Evolutionary conservation across 2,113 vertebrate species (phyloP).

Genomic region (Phylloscopus trochiloides): DNA sequence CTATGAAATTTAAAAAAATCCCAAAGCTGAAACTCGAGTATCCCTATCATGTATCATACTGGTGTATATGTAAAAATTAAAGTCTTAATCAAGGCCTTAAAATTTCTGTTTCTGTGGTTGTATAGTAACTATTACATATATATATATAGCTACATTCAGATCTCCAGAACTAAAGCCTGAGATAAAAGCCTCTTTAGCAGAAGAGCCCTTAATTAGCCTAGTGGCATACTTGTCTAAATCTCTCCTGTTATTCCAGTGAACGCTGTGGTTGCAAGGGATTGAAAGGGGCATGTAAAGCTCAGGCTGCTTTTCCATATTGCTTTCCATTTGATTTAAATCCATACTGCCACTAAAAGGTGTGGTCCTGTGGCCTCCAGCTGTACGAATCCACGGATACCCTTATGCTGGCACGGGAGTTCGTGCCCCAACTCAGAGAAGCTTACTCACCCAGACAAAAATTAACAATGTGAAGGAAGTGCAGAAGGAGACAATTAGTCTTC

Average conservation of each 20-base stretch:
- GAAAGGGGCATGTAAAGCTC: not conserved
- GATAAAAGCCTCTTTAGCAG: constrained; percentile 14
- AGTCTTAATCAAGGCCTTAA: not conserved
- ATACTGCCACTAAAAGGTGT: not conserved
- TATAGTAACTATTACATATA: not conserved
- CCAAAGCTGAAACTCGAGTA: not conserved
- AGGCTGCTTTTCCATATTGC: not conserved
- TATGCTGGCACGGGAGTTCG: not conserved
- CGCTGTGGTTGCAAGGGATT: not conserved
- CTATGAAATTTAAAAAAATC: not conserved
- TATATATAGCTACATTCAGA: not conserved
- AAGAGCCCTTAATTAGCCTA: constrained; percentile 10
- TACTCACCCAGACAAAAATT: not conserved
- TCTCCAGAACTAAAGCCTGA: not conserved
- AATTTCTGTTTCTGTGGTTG: not conserved
- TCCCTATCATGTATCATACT: not conserved
- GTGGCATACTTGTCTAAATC: not conserved
- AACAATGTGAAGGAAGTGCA: not conserved
- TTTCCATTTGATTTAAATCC: not conserved
- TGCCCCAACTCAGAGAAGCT: not conserved
- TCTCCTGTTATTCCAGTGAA: not conserved
- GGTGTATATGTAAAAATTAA: not conserved
- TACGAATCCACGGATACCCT: rapidly evolving
- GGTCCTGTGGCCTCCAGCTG: not conserved
- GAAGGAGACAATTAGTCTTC: not conserved